These are phyloP conservation scores for Syrrhaptes paradoxus DNA, from an alignment of 2,113 vertebrate species.

Conservation along the genomic window DNA sequence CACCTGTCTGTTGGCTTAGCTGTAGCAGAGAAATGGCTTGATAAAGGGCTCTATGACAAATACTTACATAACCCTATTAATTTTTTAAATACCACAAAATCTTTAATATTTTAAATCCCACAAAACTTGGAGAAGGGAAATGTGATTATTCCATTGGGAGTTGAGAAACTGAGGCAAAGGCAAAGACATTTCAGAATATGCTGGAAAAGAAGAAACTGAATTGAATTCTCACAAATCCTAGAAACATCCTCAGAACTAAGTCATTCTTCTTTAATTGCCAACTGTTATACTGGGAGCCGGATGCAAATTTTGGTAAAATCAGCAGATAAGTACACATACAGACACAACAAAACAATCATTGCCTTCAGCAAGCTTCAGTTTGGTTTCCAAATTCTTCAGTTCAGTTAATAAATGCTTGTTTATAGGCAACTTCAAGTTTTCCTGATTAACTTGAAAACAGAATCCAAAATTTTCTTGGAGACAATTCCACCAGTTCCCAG, in stretches of 20 bases:
- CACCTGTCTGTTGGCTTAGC: background rate
- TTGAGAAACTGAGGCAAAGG: background rate
- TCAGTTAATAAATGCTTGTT: background rate
- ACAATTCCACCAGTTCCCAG: background rate
- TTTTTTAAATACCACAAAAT: background rate
- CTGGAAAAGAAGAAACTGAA: background rate
- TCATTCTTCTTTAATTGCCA: background rate
- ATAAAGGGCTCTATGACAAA: background rate
- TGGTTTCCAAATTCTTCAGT: background rate
- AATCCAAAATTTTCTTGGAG: background rate
- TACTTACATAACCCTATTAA: background rate
- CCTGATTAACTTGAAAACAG: background rate
- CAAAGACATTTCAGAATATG: background rate
- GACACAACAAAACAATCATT: background rate
- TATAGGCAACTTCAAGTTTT: background rate
- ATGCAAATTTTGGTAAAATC: background rate
- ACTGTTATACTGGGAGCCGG: fast-evolving
- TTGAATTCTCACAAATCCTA: background rate
- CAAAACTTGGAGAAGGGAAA: background rate
- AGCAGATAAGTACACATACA: no score
- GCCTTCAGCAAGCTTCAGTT: fast-evolving
- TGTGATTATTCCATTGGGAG: background rate
- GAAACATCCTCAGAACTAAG: background rate
- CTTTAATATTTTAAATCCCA: background rate
- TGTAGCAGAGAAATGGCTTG: background rate